Evolutionary conservation across 1,140 invertebrate species (phyloP).

Genomic region (Calliopsis andreniformis): DNA sequence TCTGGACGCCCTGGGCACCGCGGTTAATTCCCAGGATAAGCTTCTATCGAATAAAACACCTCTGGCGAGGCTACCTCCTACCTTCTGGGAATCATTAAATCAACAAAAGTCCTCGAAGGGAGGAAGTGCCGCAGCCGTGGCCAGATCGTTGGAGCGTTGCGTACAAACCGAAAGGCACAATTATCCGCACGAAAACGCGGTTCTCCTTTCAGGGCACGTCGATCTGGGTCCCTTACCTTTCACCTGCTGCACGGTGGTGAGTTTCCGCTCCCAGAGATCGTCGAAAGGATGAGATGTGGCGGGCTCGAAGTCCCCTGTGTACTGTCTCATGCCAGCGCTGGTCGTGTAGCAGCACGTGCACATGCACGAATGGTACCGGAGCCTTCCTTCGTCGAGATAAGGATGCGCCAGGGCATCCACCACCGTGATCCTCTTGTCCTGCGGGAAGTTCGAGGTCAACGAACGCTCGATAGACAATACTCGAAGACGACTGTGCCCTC

Average conservation of each 20-base stretch:
- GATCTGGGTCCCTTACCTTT: slow-evolving; percentile 87
- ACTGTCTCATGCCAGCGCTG: slow-evolving; percentile 89
- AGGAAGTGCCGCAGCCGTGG: background rate
- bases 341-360: slow-evolving; percentile 97
- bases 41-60: no score
- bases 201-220: background rate
- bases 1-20: no score
- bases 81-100: background rate
- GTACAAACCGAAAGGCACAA: background rate
- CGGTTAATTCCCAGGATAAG: no score
- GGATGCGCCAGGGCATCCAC: slow-evolving; percentile 97
- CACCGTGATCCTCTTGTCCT: slow-evolving; percentile 97
- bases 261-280: slow-evolving; percentile 96
- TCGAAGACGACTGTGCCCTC: background rate
- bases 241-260: slow-evolving; percentile 95
- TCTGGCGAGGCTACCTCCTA: no score
- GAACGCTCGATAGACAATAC: background rate
- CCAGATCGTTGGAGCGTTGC: background rate
- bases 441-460: slow-evolving; percentile 39
- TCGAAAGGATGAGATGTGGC: slow-evolving; percentile 93
- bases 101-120: background rate
- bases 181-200: background rate
- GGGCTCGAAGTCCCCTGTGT: slow-evolving; percentile 96
- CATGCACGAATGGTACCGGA: slow-evolving; percentile 99
- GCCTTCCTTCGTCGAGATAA: slow-evolving; percentile 97